These are phyloP conservation scores for Myotis brandtii DNA, from an alignment of 2,113 vertebrate species.

Conservation along the genomic window DNA sequence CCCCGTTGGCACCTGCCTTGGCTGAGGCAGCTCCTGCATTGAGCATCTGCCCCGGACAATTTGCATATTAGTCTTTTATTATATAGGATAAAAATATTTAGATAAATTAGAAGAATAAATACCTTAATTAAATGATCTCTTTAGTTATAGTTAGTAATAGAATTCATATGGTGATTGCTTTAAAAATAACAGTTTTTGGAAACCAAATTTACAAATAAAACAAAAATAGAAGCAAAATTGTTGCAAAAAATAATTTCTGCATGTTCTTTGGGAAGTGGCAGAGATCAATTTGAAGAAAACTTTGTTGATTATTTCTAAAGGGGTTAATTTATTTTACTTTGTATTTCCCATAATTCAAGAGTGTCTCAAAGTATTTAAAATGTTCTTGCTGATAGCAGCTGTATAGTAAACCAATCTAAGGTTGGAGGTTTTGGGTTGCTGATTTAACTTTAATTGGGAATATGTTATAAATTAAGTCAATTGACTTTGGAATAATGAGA, in stretches of 20 bases:
- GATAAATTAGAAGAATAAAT: constrained; percentile 29
- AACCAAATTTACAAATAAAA: neutral
- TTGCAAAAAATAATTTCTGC: neutral
- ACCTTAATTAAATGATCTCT: neutral
- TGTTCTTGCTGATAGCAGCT: neutral
- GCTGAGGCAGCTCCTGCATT: too few relatives aligned
- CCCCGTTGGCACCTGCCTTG: too few relatives aligned
- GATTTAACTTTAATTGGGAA: constrained; percentile 28
- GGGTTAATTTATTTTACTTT: neutral
- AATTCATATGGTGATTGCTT: neutral
- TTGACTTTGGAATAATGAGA: constrained; percentile 7
- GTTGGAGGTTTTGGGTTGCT: neutral
- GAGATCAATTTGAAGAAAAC: neutral
- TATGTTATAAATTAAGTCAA: constrained; percentile 32
- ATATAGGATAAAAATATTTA: neutral
- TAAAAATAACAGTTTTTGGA: neutral
- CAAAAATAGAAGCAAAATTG: neutral
- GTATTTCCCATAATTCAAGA: neutral
- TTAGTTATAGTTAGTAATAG: neutral
- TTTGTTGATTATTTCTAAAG: constrained; percentile 4
- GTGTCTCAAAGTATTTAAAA: neutral
- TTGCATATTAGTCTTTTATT: too few relatives aligned
- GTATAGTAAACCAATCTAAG: neutral
- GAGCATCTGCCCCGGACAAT: too few relatives aligned
- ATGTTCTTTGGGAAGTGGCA: neutral